Evolutionary conservation across 2,888 invertebrate species (phyloP), one percentile per base, ranked within the genome.

Genomic region (Drosophila atripex): DNA sequence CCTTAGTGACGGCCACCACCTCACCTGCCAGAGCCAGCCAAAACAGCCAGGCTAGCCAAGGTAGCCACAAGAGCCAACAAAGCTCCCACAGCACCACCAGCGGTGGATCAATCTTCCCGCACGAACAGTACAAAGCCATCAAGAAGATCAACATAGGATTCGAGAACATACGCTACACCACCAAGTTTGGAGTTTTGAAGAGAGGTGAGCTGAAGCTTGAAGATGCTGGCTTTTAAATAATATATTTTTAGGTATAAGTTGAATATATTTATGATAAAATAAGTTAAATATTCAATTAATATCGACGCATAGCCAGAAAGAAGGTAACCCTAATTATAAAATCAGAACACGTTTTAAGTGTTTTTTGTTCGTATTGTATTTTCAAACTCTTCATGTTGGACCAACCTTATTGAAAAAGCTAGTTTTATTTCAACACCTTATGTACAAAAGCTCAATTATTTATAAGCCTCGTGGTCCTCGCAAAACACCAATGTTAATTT

Each of bases 81-180:
- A 57, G 46, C 12, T 63, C 50, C 16, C 49, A 32, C 53, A 73
- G 54, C 54, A 47, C 45, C 63, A 72, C 57, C 76, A 78, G 72
- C 18, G 53, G 76, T 1, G 72, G 65, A 2, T 80, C 87, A 35
- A 79, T 83, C 38, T 87, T 85, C 50, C 78, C 84, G 3, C 75
- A 82, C 53, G 89, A 90, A 56, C 80, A 89, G 50, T 77, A 82
- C 61, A 86, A 76, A 56, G 73, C 82, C 61, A 78, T 84, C 54
- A 89, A 90, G 59, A 85, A 82, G 56, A 68, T 91, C 30, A 85
- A 90, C 61, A 89, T 91, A 30, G 88, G 88, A 25, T 91, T 91
- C 71, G 83, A 90, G 8, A 89, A 91, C 75, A 78, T 91, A 38
- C 72, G 76, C 7, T 90, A 86, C 61, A 84, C 82, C 57, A 79